Base-by-base conservation (phyloP, 1,140 invertebrate genomes). In the Musca domestica region DNA sequence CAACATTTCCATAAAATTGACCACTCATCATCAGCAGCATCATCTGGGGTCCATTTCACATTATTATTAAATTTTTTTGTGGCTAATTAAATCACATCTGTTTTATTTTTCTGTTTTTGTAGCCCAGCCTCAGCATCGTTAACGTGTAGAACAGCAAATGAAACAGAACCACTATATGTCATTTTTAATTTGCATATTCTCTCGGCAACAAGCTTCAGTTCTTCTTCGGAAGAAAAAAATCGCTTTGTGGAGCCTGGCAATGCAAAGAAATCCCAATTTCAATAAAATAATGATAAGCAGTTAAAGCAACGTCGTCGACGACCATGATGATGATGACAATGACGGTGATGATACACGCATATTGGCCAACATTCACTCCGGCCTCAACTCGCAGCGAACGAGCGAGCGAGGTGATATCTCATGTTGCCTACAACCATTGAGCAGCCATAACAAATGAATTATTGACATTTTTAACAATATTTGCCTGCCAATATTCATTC, bases 381-480 rank as follows among this genome's bases (percentile, higher is more conserved):
- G 25, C 6, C 7, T n/a, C 54, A 0, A 7, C 14, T 15, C 54
- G n/a, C n/a, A 23, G 20, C 9, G 23, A 27, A 58, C 12, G n/a
- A 58, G 25, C 23, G 25, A 58, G 25, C 30, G 23, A 27, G 54
- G 67, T 64, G 56, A 68, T 68, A 68, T 68, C 67, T 68, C 67
- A 68, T 68, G 67, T 49, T 69, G 67, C 67, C 49, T 69, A 52
- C 64, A 66, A 48, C 64, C 49, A 56, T 34, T 80, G 77, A 76
- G 77, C 77, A 80, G 77, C 74, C 77, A 80, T 79, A 79, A 80
- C 77, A 80, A 79, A 80, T 80, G 77, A 80, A 80, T 80, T 80
- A 80, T 80, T 80, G 77, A 77, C 77, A 76, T 79, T 80, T 79
- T 79, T 77, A 79, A 77, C 77, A 79, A 79, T 79, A 79, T 77